Base-by-base conservation (phyloP, 2,797 vertebrate species). In the Clarias laeviceps region DNA sequence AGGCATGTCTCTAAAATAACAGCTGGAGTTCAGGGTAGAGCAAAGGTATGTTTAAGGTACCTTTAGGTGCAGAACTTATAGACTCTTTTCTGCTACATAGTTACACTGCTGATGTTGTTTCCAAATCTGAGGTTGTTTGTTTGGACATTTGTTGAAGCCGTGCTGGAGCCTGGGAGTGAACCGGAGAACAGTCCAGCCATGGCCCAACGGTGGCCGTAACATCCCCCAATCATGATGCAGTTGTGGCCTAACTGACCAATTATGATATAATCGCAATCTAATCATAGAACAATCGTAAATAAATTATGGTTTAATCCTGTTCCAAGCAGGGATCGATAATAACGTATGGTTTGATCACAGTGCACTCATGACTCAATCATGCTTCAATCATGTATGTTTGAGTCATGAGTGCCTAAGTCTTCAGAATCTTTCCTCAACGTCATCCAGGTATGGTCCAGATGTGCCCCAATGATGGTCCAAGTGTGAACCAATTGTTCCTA, bases 1-100 rank as follows among this genome's bases (percentile, higher is more conserved):
- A 83, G 54, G 11, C 32, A 34, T 34, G 20, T 62, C 76, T 14
- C 22, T 61, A 61, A 79, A 79, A 79, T 40, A 80, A 50, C 62
- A 80, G 14, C 12, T 20, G n/a, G 17, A 65, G 37, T 22, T 77
- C 54, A 59, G 9, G 18, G 54, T 15, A 5, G 54, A 32, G 57
- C 24, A 12, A 24, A 18, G 34, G 22, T 27, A 37, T 40, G 34
- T 27, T 62, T 9, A 3, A 9, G 32, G 77, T 24, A n/a, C 11
- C 20, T 78, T 22, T 22, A 37, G 32, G 14, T 5, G 14, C 9
- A 14, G 57, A 79, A 4, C 12, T 62, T 32, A 34, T 37, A 20
- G 73, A 56, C n/a, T 20, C 45, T 9, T 17, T 18, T 29, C 73
- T 56, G 27, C 27, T 11, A 59, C 54, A 34, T 5, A 77, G 27